A percentile compares a stretch with the other conserved stretches of the same genome.
phyloP scores from a whole-genome alignment of 1,140 invertebrate genomes.

The Drosophila busckii region DNA sequence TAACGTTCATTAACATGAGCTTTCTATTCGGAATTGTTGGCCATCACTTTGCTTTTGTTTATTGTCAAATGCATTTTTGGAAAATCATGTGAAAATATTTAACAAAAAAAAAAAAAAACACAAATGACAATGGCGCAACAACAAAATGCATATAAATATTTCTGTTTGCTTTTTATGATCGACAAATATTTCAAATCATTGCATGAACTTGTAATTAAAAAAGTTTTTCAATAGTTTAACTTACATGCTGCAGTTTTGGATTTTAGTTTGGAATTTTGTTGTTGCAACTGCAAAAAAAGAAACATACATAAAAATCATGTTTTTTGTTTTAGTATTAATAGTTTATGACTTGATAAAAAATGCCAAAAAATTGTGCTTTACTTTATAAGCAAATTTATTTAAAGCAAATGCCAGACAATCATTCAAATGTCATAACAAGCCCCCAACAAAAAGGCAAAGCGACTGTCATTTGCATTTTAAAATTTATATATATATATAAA shows the following conservation, averaged over 20 bases:
- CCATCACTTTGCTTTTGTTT: constrained; percentile 3
- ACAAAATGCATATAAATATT: constrained; percentile 32
- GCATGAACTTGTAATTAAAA: constrained; percentile 17
- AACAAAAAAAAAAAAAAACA: constrained; percentile 17
- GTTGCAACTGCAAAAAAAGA: constrained; percentile 1
- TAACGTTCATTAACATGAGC: constrained; percentile 69
- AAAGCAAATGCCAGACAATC: constrained; percentile 51
- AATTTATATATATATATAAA: constrained; percentile 17
- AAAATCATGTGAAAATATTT: constrained; percentile 40
- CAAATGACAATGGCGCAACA: constrained; percentile 63
- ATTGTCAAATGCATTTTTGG: constrained; percentile 53
- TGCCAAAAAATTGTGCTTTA: no score
- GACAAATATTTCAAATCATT: constrained; percentile 29
- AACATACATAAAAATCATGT: neutral
- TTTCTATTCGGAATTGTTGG: constrained; percentile 39
- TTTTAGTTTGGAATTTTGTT: neutral
- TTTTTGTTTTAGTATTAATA: no score
- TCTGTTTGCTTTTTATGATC: constrained; percentile 27
- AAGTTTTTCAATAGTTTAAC: neutral
- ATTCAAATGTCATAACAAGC: constrained; percentile 60
- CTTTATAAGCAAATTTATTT: neutral
- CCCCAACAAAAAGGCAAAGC: constrained; percentile 19
- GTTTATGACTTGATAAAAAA: no score
- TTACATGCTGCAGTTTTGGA: constrained; percentile 5
- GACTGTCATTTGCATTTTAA: no score